phyloP scores from a whole-genome alignment of 2,888 invertebrate genomes.

The Brachyptera putata region DNA sequence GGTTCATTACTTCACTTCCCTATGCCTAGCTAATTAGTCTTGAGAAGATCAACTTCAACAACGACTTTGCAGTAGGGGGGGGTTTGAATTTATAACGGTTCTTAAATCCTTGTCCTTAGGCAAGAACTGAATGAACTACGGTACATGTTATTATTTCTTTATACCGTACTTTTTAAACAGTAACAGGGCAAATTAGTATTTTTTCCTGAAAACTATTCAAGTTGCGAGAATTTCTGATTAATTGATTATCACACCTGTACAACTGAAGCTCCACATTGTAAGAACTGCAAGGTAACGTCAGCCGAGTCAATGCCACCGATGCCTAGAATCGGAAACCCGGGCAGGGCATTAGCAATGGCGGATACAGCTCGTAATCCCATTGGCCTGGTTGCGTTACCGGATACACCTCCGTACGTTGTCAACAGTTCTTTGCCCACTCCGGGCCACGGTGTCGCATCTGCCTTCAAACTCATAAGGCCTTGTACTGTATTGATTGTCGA shows the following conservation, averaged over 20 bases:
- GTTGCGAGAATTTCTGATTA: too few relatives aligned
- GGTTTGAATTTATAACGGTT: too few relatives aligned
- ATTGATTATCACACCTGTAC: constrained; percentile 71
- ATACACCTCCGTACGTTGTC: constrained; percentile 94
- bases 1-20: too few relatives aligned
- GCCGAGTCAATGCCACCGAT: constrained; percentile 98
- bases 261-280: constrained; percentile 88
- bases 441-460: constrained; percentile 88
- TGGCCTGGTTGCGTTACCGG: constrained; percentile 91
- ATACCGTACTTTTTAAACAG: not conserved
- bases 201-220: too few relatives aligned
- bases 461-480: constrained; percentile 82
- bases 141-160: not conserved
- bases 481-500: constrained; percentile 97
- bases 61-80: too few relatives aligned
- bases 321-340: constrained; percentile 89
- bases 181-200: too few relatives aligned
- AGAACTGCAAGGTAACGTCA: constrained; percentile 89
- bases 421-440: constrained; percentile 69
- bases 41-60: too few relatives aligned
- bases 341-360: constrained; percentile 75
- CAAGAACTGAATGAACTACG: too few relatives aligned
- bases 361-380: constrained; percentile 90
- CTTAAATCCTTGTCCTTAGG: too few relatives aligned
- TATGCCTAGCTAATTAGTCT: too few relatives aligned